Evolutionary conservation across 2,797 vertebrate genomes (phyloP), one percentile per base, ranked within the genome.

Genomic region (Artibeus lituratus): DNA sequence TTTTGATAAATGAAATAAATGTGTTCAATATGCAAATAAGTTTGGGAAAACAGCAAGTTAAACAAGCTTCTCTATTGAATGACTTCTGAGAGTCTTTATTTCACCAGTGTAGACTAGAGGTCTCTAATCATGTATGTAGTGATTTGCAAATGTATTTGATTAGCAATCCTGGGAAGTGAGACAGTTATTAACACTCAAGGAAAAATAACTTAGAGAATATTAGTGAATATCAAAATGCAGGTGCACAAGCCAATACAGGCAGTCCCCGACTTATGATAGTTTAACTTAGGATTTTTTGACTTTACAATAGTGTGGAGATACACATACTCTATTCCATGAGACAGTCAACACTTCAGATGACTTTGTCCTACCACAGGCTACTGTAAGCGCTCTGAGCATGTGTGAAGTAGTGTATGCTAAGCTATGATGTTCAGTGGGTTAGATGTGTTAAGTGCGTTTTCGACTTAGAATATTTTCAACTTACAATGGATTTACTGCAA

Each of bases 21-120:
- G 18, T 96, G 42, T 76, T 87, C 59, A 62, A 93, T 57, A 83
- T 24, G 49, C 53, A 96, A 92, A 24, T 55, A 57, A 80, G 42
- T 57, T 77, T 77, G 49, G 51, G 32, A 90, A 95, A 90, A 92
- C 2, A 67, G 22, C n/a, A 82, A 82, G n/a, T 74, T 80, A 95
- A 87, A 93, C 1, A 89, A 96, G 11, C 11, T 44, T 8, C 74
- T 88, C 53, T 51, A 69, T 1, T 94, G 12, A 29, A 81, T 24
- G 67, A 90, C 70, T 81, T 67, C 85, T 91, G 22, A 88, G 1
- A 88, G 51, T 18, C 14, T 83, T 94, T 87, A 93, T 96, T 87
- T 88, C 49, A 65, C 44, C 76, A 94, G 67, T 2, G 7, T 70
- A 4, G 5, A 84, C 29, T 67, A 39, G 5, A 19, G 8, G 29